Evolutionary conservation across 2,797 vertebrate genomes (phyloP).

Genomic region (Semotilus atromaculatus): DNA sequence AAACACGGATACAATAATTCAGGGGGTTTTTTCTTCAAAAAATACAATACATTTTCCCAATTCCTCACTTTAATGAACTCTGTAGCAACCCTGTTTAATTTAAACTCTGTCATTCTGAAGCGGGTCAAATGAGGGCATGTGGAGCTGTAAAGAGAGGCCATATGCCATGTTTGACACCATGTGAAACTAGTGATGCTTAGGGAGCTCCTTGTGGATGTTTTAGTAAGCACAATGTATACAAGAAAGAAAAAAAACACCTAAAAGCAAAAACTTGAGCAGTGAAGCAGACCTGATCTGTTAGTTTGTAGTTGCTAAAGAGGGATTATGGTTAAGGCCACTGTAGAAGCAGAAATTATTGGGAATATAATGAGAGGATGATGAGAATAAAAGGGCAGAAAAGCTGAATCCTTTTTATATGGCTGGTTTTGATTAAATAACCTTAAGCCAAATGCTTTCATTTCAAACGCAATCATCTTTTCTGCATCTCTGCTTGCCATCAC

Average conservation of each 20-base stretch:
- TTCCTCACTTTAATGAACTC: not conserved
- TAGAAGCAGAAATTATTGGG: constrained; percentile 14
- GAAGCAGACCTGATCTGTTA: not conserved
- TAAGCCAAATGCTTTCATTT: constrained; percentile 27
- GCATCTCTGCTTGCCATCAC: not conserved
- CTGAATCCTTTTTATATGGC: not conserved
- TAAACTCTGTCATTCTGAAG: not conserved
- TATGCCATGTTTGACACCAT: not conserved
- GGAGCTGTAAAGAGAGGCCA: not conserved
- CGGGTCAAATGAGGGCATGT: not conserved
- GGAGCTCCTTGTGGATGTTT: not conserved
- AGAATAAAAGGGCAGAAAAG: not conserved
- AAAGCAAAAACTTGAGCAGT: not conserved
- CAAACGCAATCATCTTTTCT: constrained; percentile 9
- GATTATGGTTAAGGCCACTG: not conserved
- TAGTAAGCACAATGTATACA: not conserved
- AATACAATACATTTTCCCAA: not conserved
- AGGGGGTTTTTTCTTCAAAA: too few species aligned
- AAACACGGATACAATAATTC: not conserved
- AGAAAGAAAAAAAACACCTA: too few species aligned
- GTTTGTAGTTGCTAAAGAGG: not conserved
- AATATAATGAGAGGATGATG: constrained; percentile 6
- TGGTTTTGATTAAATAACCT: constrained; percentile 15
- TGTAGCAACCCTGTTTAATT: not conserved
- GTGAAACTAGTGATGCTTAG: not conserved